These are phyloP conservation scores for Zhuqinia jingwanae DNA, from an alignment of 2,888 invertebrate genomes.

Conservation along the genomic window DNA sequence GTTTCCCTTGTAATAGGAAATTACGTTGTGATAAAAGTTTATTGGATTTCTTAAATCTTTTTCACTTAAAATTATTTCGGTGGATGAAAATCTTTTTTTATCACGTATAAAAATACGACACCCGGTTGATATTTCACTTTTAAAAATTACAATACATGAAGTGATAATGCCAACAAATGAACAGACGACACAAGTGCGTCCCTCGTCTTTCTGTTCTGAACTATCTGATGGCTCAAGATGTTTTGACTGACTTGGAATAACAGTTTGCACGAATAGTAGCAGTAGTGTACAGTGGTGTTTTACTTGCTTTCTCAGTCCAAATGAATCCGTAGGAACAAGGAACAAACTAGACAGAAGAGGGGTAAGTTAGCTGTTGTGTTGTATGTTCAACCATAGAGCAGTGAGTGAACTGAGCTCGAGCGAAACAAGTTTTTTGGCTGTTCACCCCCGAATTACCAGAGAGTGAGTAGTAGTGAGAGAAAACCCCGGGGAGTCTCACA, in stretches of 20 bases:
- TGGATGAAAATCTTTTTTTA: too few species aligned
- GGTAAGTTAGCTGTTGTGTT: conserved; percentile 3
- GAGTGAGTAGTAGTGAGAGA: conserved; percentile 74
- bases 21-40: too few species aligned
- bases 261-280: conserved; percentile 33
- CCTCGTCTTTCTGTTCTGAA: conserved; percentile 34
- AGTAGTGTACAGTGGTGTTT: not conserved
- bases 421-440: conserved; percentile 70
- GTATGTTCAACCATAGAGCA: conserved; percentile 32
- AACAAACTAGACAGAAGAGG: conserved; percentile 1
- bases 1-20: too few species aligned
- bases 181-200: conserved; percentile 27
- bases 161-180: not conserved
- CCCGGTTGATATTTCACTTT: too few species aligned
- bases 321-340: not conserved
- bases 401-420: conserved; percentile 64
- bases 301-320: conserved; percentile 11
- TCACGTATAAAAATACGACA: too few species aligned
- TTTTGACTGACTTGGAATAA: conserved; percentile 59
- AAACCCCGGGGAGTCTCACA: conserved; percentile 77
- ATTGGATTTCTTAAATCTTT: too few species aligned
- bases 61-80: too few species aligned
- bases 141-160: not conserved
- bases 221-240: conserved; percentile 57
- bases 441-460: conserved; percentile 78